phyloP scores from a whole-genome alignment of 2,888 invertebrate species.

The Habroteleia sp. region DNA sequence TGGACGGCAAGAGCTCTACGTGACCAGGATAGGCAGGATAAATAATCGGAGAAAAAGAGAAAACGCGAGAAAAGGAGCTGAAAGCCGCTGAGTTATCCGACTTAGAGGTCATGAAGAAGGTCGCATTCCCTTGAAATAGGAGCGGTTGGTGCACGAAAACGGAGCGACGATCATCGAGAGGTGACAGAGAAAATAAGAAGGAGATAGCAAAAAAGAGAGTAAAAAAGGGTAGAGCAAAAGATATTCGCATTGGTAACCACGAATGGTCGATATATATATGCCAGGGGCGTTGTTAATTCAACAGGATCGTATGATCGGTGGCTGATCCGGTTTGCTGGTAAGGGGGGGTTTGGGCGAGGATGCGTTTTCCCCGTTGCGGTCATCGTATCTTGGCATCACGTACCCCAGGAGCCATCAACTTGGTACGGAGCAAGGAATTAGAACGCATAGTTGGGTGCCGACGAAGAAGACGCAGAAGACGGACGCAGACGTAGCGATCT shows the following conservation, averaged over 20 bases:
- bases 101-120: slow-evolving; percentile 58
- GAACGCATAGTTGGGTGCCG: slow-evolving; percentile 40
- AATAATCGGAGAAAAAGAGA: slow-evolving; percentile 4
- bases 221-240: slow-evolving; percentile 8
- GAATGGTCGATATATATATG: slow-evolving; percentile 75
- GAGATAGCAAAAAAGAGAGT: slow-evolving; percentile 12
- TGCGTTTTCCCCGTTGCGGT: slow-evolving; percentile 79
- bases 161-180: no score
- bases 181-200: no score
- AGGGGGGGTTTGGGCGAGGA: slow-evolving; percentile 81
- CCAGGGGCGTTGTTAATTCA: slow-evolving; percentile 70
- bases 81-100: slow-evolving; percentile 26
- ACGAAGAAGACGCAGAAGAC: slow-evolving; percentile 56
- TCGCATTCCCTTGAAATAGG: slow-evolving; percentile 57
- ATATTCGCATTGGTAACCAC: slow-evolving; percentile 61
- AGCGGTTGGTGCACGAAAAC: slow-evolving; percentile 49
- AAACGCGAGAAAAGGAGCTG: slow-evolving; percentile 25
- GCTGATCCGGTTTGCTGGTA: slow-evolving; percentile 76
- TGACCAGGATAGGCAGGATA: slow-evolving; percentile 38
- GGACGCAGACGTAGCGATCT: slow-evolving; percentile 60
- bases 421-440: slow-evolving; percentile 30
- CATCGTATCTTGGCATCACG: slow-evolving; percentile 73
- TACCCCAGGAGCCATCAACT: slow-evolving; percentile 56
- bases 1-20: slow-evolving; percentile 28
- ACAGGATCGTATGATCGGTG: slow-evolving; percentile 72